phyloP scores from a whole-genome alignment of 2,113 vertebrate species.

The Xyrauchen texanus region DNA sequence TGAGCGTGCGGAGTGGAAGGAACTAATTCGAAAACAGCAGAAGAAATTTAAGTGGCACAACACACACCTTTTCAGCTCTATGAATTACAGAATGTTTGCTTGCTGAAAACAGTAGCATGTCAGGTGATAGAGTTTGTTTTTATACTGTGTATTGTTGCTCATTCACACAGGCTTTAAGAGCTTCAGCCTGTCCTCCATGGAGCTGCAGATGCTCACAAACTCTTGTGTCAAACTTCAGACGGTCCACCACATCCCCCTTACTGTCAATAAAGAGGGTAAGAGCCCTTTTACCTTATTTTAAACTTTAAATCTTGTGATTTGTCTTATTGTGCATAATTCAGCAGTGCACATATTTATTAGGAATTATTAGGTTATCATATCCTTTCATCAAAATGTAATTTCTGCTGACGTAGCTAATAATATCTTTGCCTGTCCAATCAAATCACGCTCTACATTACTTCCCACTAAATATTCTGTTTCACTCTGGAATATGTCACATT shows the following conservation, averaged over 20 bases:
- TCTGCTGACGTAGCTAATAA: too few species aligned
- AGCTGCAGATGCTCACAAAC: slow-evolving; percentile 96
- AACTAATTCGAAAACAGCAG: slow-evolving; percentile 92
- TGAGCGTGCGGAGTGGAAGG: slow-evolving; percentile 94
- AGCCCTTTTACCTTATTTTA: too few species aligned
- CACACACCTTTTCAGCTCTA: neutral
- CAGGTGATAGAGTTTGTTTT: neutral
- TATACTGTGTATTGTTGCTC: slow-evolving; percentile 21
- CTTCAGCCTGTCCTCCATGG: slow-evolving; percentile 88
- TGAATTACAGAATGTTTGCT: too few species aligned
- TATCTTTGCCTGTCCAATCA: too few species aligned
- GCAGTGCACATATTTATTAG: too few species aligned
- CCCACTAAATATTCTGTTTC: too few species aligned
- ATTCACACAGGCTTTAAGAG: slow-evolving; percentile 85
- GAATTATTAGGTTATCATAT: too few species aligned
- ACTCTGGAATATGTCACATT: too few species aligned
- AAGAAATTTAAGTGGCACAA: slow-evolving; percentile 87
- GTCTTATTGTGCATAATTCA: too few species aligned
- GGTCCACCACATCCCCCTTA: slow-evolving; percentile 94
- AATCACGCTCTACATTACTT: too few species aligned
- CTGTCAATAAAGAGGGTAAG: slow-evolving; percentile 92
- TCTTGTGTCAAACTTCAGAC: slow-evolving; percentile 97
- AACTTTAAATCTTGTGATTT: too few species aligned
- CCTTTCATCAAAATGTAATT: too few species aligned
- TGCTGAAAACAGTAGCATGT: neutral